Evolutionary conservation across 1,140 invertebrate genomes (phyloP).

Genomic region (Steinernema khuongi): DNA sequence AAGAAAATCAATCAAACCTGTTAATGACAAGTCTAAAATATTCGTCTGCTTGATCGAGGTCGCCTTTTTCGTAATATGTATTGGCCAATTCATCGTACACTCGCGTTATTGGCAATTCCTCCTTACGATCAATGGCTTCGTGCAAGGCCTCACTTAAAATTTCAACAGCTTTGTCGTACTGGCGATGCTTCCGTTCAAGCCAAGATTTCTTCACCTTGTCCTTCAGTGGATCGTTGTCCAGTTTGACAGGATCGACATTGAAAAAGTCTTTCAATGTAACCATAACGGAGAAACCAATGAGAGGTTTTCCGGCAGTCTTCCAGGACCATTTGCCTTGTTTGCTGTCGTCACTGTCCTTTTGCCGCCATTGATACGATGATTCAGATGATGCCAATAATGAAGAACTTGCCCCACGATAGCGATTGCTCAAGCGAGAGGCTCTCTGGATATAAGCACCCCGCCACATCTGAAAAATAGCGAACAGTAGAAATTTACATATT

Average conservation of each 20-base stretch:
- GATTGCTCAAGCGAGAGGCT: too few relatives aligned
- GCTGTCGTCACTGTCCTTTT: not conserved
- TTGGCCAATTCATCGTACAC: conserved; percentile 56
- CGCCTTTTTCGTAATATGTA: conserved; percentile 48
- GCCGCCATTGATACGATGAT: not conserved
- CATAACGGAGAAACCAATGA: conserved; percentile 44
- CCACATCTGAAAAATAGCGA: too few relatives aligned
- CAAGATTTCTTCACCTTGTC: conserved; percentile 59
- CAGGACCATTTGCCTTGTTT: not conserved
- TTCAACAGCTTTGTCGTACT: conserved; percentile 48
- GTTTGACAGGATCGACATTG: conserved; percentile 35
- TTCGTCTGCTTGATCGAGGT: conserved; percentile 52
- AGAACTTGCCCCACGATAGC: too few relatives aligned
- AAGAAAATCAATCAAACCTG: conserved; percentile 30
- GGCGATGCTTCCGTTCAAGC: conserved; percentile 48
- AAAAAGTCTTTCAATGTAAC: conserved; percentile 48
- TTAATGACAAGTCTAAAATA: conserved; percentile 47
- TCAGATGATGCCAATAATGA: too few relatives aligned
- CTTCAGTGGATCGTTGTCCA: conserved; percentile 56
- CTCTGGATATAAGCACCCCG: too few relatives aligned
- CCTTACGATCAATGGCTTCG: conserved; percentile 36
- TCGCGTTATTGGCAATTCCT: conserved; percentile 37
- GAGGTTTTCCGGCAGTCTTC: conserved; percentile 15
- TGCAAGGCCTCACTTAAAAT: conserved; percentile 60
- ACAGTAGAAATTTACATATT: too few relatives aligned